Evolutionary conservation across 2,888 invertebrate species (phyloP).

Genomic region (Eumacrocentrus americanus): DNA sequence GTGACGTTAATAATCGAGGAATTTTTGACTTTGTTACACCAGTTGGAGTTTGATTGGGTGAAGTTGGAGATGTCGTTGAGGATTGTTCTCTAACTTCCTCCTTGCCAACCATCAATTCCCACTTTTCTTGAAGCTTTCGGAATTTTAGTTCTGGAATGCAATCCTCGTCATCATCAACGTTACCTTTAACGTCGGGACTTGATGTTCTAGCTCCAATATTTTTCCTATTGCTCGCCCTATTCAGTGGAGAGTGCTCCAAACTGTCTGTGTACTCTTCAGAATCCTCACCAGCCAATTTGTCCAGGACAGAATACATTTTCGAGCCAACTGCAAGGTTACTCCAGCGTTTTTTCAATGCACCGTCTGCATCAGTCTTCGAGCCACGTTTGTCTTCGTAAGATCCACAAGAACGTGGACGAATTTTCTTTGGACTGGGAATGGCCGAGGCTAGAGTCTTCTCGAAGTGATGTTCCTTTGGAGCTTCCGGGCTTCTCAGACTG

Average conservation of each 20-base stretch:
- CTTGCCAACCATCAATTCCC: constrained; percentile 76
- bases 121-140: constrained; percentile 77
- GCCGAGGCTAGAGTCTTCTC: constrained; percentile 38
- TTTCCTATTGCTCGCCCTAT: constrained; percentile 39
- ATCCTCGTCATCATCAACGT: constrained; percentile 42
- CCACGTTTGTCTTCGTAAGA: constrained; percentile 66
- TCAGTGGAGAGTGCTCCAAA: constrained; percentile 67
- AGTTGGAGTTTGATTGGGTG: constrained; percentile 59
- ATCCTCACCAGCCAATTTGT: constrained; percentile 71
- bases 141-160: constrained; percentile 69
- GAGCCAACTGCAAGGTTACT: constrained; percentile 70
- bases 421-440: constrained; percentile 61
- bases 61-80: constrained; percentile 49
- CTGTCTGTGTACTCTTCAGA: constrained; percentile 78
- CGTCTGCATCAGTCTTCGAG: constrained; percentile 63
- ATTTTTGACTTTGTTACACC: constrained; percentile 71
- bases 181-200: constrained; percentile 44
- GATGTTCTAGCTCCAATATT: constrained; percentile 49
- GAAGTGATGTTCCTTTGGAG: constrained; percentile 39
- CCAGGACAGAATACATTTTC: constrained; percentile 75
- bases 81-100: constrained; percentile 56
- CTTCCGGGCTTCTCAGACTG: constrained; percentile 57
- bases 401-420: constrained; percentile 75
- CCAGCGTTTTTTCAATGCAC: constrained; percentile 71
- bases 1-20: constrained; percentile 77